Conservation (phyloP, 2,797 vertebrate genomes). For the Novumbra hubbsi region DNA sequence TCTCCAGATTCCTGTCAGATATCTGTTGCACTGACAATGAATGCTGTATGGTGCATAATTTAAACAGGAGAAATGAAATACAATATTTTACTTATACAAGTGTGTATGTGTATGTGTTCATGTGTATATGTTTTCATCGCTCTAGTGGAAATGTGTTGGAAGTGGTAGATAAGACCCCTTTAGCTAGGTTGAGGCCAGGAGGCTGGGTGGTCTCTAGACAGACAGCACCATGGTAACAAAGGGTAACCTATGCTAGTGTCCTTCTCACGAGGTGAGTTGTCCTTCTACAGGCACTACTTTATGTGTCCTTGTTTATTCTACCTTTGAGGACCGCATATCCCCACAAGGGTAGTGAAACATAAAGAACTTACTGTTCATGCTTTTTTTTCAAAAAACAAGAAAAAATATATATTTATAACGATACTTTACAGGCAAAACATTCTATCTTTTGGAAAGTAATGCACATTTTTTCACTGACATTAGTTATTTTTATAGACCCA, state of each 20-base stretch:
- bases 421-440: too few relatives aligned
- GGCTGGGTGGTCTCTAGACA: conserved; percentile 6
- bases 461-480: too few relatives aligned
- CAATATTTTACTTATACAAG: not conserved
- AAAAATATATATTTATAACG: too few relatives aligned
- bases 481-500: too few relatives aligned
- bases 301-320: not conserved
- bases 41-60: not conserved
- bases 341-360: too few relatives aligned
- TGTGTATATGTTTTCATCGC: not conserved
- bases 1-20: conserved; percentile 54
- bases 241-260: not conserved
- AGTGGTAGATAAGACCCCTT: not conserved
- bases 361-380: too few relatives aligned
- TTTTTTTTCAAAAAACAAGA: too few relatives aligned
- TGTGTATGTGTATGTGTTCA: conserved; percentile 5
- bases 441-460: too few relatives aligned
- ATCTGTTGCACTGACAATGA: not conserved
- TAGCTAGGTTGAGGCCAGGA: not conserved
- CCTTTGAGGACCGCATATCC: too few relatives aligned
- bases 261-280: not conserved
- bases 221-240: conserved; percentile 1
- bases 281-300: not conserved
- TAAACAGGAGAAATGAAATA: not conserved
- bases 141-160: not conserved